Conservation (phyloP, 2,113 vertebrate species). For the Lonchura striata region DNA sequence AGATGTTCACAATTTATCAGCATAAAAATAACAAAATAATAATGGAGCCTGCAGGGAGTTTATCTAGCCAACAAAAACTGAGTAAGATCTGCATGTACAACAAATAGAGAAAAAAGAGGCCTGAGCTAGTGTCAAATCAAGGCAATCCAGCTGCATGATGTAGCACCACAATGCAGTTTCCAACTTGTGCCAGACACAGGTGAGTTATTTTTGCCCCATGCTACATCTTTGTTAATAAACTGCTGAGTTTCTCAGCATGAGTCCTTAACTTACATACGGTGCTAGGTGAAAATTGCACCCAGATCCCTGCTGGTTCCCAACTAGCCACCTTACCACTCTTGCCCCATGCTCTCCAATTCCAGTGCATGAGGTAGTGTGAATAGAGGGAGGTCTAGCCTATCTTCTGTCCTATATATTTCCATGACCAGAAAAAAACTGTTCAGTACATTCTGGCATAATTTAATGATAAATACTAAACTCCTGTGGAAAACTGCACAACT, state of each 20-base stretch:
- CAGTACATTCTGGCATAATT: background rate
- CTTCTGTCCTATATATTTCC: background rate
- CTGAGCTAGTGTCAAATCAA: background rate
- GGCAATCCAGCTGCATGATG: background rate
- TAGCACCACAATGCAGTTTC: background rate
- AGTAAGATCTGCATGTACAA: background rate
- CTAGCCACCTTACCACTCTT: background rate
- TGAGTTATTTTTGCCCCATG: background rate
- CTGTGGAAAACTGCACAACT: background rate
- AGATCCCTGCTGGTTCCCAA: background rate
- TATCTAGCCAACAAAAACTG: background rate
- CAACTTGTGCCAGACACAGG: background rate
- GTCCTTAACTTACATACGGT: background rate
- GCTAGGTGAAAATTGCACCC: background rate
- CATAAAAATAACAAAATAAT: background rate
- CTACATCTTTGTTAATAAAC: background rate
- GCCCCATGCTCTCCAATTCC: background rate
- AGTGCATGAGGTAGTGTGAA: background rate
- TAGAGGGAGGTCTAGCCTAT: background rate
- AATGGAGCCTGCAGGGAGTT: background rate
- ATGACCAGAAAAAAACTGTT: background rate
- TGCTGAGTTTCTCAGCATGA: background rate
- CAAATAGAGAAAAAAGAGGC: background rate
- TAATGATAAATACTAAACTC: background rate
- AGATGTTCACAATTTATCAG: background rate